Evolutionary conservation across 1,140 invertebrate species (phyloP), one percentile per base, ranked within the genome.

Genomic region (Bicyclus anynana): DNA sequence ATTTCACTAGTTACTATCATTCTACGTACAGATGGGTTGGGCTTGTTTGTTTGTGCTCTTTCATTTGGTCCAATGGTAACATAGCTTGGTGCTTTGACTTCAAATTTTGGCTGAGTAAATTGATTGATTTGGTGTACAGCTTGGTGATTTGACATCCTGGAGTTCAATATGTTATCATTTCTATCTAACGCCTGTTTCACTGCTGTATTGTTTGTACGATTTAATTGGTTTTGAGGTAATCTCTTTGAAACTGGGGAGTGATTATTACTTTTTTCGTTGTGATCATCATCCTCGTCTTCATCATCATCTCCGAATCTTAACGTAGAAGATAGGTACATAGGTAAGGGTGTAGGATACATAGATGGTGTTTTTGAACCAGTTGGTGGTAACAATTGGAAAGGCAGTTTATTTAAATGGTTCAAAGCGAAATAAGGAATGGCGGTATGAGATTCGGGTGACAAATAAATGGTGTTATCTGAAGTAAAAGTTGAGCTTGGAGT

Each of bases 361-460:
- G 67, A 51, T 12, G 76, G 75, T 33, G 66, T 61, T 65, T 82
- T 86, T n/a, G 77, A 69, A 18, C 62, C 73, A 40, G 72, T 73
- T 7, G 73, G 68, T 20, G 82, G 78, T 46, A 83, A 59, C 53
- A 75, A 84, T 52, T 73, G 78, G 51, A 69, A 76, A 37, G 71
- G 78, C 14, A 82, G 55, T 56, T 81, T 81, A 37, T 82, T 77
- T 17, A 72, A 51, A 57, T 77, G 73, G 27, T 80, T 84, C 27
- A 81, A 65, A 14, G 74, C 35, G 44, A 72, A 85, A 68, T 78
- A 83, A n/a, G 85, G 83, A 17, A 75, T 55, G 20, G 79, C 53
- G n/a, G 80, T 79, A 9, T 82, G 77, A 20, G 77, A 69, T 60
- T 85, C 81, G 20, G 77, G 77, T 21, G 81, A 79, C 47, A 86